Evolutionary conservation across 2,888 invertebrate genomes (phyloP).

Genomic region (Dryomyza anilis): DNA sequence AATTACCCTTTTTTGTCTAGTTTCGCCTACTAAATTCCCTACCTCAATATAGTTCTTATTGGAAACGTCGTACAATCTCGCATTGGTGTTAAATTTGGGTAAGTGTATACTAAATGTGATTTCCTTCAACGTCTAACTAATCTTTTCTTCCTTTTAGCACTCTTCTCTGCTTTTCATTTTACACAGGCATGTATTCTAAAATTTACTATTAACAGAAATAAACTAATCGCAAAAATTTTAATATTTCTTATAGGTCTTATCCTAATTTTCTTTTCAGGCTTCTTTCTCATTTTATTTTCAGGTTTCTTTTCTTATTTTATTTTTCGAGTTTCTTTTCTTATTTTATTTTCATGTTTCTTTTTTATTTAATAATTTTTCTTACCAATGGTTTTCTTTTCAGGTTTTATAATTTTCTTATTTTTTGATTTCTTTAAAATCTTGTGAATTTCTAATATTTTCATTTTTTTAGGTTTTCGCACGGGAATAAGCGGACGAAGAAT

Average conservation of each 20-base stretch:
- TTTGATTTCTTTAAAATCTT: neutral
- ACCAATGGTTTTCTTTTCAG: neutral
- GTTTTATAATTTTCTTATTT: neutral
- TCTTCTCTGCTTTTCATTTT: neutral
- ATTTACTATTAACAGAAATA: too few species aligned
- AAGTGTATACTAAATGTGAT: too few species aligned
- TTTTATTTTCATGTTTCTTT: neutral
- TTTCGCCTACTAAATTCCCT: too few species aligned
- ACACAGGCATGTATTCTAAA: too few species aligned
- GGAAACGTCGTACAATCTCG: too few species aligned
- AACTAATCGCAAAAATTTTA: too few species aligned
- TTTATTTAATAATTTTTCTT: neutral
- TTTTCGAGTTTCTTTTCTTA: neutral
- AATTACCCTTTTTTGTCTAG: too few species aligned
- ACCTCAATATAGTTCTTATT: too few species aligned
- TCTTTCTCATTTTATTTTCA: neutral
- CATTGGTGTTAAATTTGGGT: too few species aligned
- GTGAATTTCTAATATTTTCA: neutral
- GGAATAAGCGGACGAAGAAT: too few species aligned
- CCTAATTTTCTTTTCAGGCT: neutral
- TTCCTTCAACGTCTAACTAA: too few species aligned
- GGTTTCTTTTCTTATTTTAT: neutral
- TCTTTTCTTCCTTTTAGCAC: slow-evolving; percentile 35
- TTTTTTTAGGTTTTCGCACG: neutral
- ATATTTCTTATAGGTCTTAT: neutral